phyloP scores from a whole-genome alignment of 2,888 invertebrate genomes.

The Lamellibrachia columna region DNA sequence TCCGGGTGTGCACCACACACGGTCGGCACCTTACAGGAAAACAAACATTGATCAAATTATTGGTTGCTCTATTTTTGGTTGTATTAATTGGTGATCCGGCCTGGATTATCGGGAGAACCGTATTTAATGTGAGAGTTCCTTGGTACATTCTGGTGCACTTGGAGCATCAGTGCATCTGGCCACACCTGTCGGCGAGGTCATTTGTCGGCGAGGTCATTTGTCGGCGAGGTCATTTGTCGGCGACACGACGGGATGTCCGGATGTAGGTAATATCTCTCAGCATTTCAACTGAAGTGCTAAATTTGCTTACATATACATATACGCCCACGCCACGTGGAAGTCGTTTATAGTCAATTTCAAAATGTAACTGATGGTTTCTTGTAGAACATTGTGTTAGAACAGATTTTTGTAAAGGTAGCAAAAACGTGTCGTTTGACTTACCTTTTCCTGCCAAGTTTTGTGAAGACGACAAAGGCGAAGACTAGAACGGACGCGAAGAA shows the following conservation, averaged over 20 bases:
- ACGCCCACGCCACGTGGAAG: not conserved
- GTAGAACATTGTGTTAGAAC: not conserved
- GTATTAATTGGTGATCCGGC: not conserved
- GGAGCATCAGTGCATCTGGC: not conserved
- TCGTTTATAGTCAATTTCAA: not conserved
- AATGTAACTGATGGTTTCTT: not conserved
- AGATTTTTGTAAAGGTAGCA: not conserved
- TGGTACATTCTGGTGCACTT: not conserved
- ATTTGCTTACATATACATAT: not conserved
- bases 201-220: not conserved
- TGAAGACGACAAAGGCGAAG: not conserved
- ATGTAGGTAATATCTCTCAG: not conserved
- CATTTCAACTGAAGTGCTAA: not conserved
- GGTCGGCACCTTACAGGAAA: too few relatives aligned
- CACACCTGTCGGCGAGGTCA: not conserved
- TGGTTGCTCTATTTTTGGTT: too few relatives aligned
- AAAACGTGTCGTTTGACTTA: not conserved
- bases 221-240: conserved; percentile 1
- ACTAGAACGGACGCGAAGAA: not conserved
- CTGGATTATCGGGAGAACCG: not conserved
- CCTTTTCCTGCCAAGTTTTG: not conserved
- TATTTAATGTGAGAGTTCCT: not conserved
- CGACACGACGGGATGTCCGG: conserved; percentile 16
- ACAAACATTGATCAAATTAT: not conserved
- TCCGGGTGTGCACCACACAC: not conserved